phyloP scores from a whole-genome alignment of 1,140 invertebrate genomes.

The Teleogryllus occipitalis region DNA sequence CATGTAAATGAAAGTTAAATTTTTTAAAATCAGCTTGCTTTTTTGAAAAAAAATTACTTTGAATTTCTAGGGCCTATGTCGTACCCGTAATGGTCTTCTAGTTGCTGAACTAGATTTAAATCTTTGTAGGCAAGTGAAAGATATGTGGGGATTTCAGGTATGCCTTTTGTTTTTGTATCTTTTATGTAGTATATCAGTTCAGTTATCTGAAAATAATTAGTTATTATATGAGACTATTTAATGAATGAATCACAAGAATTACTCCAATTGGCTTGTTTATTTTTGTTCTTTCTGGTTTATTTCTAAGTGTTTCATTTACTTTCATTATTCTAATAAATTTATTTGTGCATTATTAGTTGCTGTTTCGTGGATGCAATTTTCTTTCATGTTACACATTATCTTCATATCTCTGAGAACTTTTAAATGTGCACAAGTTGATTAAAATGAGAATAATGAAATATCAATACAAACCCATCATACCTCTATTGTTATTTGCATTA shows the following conservation, averaged over 20 bases:
- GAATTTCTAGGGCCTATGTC: slow-evolving; percentile 63
- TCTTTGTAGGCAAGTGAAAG: slow-evolving; percentile 88
- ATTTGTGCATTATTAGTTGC: not conserved
- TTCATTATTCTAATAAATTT: not conserved
- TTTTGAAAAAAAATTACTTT: not conserved
- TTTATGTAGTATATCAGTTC: not conserved
- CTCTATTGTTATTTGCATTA: too few relatives aligned
- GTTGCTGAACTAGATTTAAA: slow-evolving; percentile 91
- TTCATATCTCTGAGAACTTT: too few relatives aligned
- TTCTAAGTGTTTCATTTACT: slow-evolving; percentile 18
- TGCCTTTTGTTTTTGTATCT: slow-evolving; percentile 28
- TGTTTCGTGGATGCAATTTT: too few relatives aligned
- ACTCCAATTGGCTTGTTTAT: too few relatives aligned
- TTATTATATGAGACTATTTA: not conserved
- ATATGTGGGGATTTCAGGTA: slow-evolving; percentile 88
- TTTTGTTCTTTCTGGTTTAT: too few relatives aligned
- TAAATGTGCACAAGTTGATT: too few relatives aligned
- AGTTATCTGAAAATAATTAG: not conserved
- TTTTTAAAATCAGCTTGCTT: too few relatives aligned
- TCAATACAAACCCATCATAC: too few relatives aligned
- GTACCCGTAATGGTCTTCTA: slow-evolving; percentile 81
- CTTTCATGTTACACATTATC: too few relatives aligned
- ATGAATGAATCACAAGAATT: not conserved
- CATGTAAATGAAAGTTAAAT: too few relatives aligned
- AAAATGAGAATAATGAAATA: too few relatives aligned